Evolutionary conservation across 92 coral and sea anemone genomes (phyloP).

Genomic region (Desmophyllum pertusum): DNA sequence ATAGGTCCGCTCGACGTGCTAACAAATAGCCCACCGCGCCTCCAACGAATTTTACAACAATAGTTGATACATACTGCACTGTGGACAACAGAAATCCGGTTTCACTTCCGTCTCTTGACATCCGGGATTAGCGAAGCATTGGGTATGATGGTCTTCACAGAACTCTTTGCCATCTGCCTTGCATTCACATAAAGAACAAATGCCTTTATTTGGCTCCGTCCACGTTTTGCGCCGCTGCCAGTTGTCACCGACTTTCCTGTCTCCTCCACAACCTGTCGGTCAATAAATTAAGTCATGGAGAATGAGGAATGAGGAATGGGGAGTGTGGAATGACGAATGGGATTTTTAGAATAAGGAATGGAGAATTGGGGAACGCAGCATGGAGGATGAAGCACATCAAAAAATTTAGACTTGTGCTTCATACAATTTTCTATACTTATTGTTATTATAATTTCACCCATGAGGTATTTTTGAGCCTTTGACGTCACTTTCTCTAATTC

Average conservation of each 20-base stretch:
- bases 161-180: not conserved
- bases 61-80: constrained; percentile 23
- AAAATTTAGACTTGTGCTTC: too few species aligned
- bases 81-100: constrained; percentile 23
- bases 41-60: not conserved
- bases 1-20: too few species aligned
- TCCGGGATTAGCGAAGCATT: not conserved
- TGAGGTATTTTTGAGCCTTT: too few species aligned
- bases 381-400: too few species aligned
- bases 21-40: not conserved
- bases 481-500: too few species aligned
- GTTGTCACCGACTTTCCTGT: not conserved
- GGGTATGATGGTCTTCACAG: not conserved
- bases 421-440: too few species aligned
- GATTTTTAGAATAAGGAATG: not conserved
- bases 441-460: too few species aligned
- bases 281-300: not conserved
- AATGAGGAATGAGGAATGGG: not conserved
- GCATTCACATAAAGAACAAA: constrained; percentile 22
- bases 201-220: constrained; percentile 15
- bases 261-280: not conserved
- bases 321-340: not conserved
- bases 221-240: constrained; percentile 30
- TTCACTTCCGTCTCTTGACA: constrained; percentile 12
- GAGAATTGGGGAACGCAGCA: too few species aligned